phyloP scores from a whole-genome alignment of 2,888 invertebrate species.

The Diaprepes abbreviatus region DNA sequence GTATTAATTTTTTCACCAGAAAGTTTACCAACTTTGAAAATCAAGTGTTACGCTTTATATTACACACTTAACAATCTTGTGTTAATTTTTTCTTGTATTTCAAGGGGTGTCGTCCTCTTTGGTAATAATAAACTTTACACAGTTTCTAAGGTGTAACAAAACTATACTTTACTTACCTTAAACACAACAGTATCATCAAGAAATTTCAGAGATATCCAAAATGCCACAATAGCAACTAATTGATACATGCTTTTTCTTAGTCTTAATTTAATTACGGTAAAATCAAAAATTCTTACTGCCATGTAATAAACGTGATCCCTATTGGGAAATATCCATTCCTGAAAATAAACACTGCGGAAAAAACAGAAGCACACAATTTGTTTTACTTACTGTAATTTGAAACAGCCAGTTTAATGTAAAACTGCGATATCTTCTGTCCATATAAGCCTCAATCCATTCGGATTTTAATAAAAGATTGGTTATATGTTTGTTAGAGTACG shows the following conservation, averaged over 20 bases:
- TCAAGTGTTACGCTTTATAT: no score
- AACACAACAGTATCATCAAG: background rate
- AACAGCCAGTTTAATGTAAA: slow-evolving; percentile 20
- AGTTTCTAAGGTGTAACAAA: no score
- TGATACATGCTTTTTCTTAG: slow-evolving; percentile 19
- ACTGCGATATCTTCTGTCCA: slow-evolving; percentile 26
- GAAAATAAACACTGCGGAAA: no score
- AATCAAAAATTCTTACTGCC: slow-evolving; percentile 40
- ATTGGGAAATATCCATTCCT: slow-evolving; percentile 7
- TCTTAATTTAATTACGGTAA: slow-evolving; percentile 17
- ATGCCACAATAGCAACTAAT: slow-evolving; percentile 20
- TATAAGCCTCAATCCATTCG: slow-evolving; percentile 10
- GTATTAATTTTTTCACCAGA: no score
- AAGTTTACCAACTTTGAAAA: no score
- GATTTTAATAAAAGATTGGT: background rate
- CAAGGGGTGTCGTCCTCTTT: no score
- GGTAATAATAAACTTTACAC: no score
- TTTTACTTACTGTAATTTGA: slow-evolving; percentile 34
- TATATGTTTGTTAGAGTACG: background rate
- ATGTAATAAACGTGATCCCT: slow-evolving; percentile 26
- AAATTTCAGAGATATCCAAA: slow-evolving; percentile 38
- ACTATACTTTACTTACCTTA: slow-evolving; percentile 8
- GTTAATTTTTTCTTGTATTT: no score
- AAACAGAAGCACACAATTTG: no score
- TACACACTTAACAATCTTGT: no score